phyloP scores from a whole-genome alignment of 2,797 vertebrate genomes.

The Mallotus villosus region DNA sequence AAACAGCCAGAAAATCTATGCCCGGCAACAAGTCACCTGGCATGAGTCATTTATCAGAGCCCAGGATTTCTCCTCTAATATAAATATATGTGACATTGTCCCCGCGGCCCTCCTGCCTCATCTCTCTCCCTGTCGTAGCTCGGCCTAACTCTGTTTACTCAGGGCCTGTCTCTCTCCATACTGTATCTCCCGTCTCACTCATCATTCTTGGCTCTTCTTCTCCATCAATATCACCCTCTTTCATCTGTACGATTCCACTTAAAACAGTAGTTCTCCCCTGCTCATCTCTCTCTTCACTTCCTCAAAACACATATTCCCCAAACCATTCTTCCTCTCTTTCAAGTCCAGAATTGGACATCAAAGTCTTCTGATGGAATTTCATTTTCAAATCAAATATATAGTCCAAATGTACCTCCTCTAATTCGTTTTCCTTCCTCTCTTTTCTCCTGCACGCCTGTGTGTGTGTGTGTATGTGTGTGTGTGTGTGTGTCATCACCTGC shows the following conservation, averaged over 20 bases:
- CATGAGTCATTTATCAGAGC: conserved; percentile 25
- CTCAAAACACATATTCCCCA: conserved; percentile 4
- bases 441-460: conserved; percentile 10
- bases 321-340: conserved; percentile 18
- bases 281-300: background rate
- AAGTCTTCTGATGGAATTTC: conserved; percentile 8
- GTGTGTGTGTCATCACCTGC: conserved; percentile 11
- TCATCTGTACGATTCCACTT: conserved; percentile 1
- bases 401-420: conserved; percentile 22
- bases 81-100: conserved; percentile 27
- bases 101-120: conserved; percentile 3
- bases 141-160: conserved; percentile 4
- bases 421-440: conserved; percentile 17
- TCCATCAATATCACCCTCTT: conserved; percentile 10
- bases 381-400: conserved; percentile 26
- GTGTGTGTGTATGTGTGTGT: conserved; percentile 9
- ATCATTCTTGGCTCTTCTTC: background rate
- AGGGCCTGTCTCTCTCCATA: conserved; percentile 2
- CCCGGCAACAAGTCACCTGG: conserved; percentile 1
- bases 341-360: conserved; percentile 19
- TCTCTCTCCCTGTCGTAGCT: conserved; percentile 22
- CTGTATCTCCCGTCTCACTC: background rate
- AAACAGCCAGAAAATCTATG: conserved; percentile 3
- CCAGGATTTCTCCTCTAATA: conserved; percentile 19
- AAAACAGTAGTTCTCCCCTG: conserved; percentile 4